Base-by-base conservation (phyloP, 1,140 invertebrate genomes). In the Octopus bimaculoides region DNA sequence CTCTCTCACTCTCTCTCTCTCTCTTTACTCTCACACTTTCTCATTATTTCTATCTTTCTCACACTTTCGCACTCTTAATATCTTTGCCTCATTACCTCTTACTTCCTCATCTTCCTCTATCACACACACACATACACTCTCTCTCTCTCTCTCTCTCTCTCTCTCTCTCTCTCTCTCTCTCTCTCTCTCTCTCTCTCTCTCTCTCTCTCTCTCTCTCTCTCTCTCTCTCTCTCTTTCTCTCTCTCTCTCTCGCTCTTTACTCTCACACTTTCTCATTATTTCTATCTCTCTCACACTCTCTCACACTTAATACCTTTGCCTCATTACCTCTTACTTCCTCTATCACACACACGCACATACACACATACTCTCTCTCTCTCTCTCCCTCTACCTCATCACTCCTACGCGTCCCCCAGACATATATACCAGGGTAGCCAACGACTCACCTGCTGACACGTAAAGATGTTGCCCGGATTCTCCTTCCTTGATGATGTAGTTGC, bases 391-490 rank as follows among this genome's bases (percentile, higher is more conserved):
- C n/a, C n/a, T n/a, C n/a, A n/a, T n/a, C n/a, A n/a, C n/a, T n/a
- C n/a, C n/a, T n/a, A n/a, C n/a, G n/a, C n/a, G n/a, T n/a, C n/a
- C n/a, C n/a, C n/a, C n/a, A n/a, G n/a, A n/a, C n/a, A n/a, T n/a
- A n/a, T n/a, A n/a, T n/a, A n/a, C n/a, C n/a, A 61, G 14, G 14
- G 56, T 8, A 75, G 54, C 7, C 9, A 77, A 77, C 41, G n/a
- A 54, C 94, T 93, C 89, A 98, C 97, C 97, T 95, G 99, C 98
- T 93, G 99, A 96, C 84, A 99, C 97, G 89, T 98, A 99, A 7
- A 99, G 95, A 87, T 96, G 97, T 88, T 96, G 97, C 75, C 98
- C 98, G 54, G 98, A 95, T 92, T 99, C 98, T 53, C 98, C 98
- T 91, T 99, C 98, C 85, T 96, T 95, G 88, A 99, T 99, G 84